Evolutionary conservation across 2,888 invertebrate species (phyloP), one percentile per base, ranked within the genome.

Genomic region (Pachliopta kotzebuea): DNA sequence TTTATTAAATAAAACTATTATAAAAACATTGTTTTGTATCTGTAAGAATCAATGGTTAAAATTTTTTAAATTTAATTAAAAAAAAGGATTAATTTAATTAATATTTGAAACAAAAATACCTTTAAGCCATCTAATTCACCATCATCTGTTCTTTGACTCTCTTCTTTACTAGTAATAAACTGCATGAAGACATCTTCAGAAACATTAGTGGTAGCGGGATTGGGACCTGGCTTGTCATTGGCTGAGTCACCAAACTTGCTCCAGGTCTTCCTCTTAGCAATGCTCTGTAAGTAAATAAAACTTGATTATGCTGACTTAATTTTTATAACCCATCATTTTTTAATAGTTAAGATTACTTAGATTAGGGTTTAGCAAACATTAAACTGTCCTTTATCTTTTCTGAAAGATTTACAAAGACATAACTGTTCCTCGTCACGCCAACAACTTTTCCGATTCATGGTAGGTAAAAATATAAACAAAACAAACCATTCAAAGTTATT

Each of bases 131-230:
- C 96, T 62, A 98, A 88, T 2, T 95, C 94, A 74, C 96, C 96
- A 75, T 98, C 98, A 76, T 97, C 97, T 53, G 95, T 94, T 69
- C 97, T 95, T 72, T 95, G 96, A 70, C 96, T 96, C 76, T 98
- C 97, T 77, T 97, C 97, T 81, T 97, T 97, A 76, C 95, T 96
- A 31, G 95, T 96, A 61, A 97, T 94, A 77, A 97, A 97, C 79
- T 97, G 98, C 97, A 99, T 98, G 77, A 94, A 96, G 9, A 99
- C 97, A 92, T 98, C 98, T 92, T 99, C 99, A 68, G 96, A 96
- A 1, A 97, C 96, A 77, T 98, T 96, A 1, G 99, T 99, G 7
- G 98, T 99, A n/a, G 98, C 96, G 21, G 98, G 97, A 85, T 99
- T 98, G 0, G 99, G 99, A 0, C 99, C 99, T n/a, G 98, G 96